These are phyloP conservation scores for Tinea trinotella DNA, from an alignment of 2,888 invertebrate species.

Conservation along the genomic window DNA sequence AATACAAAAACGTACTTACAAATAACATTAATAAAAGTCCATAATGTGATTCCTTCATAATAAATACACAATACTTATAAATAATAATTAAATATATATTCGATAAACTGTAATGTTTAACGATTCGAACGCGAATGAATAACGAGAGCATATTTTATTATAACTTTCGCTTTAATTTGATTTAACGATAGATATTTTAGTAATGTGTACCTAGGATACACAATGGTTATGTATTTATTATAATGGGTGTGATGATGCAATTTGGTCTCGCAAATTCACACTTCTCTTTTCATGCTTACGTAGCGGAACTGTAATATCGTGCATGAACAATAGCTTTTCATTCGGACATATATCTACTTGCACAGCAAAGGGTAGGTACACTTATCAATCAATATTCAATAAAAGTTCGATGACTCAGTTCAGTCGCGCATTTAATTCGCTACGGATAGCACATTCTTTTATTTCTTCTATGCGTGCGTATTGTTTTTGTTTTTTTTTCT, in stretches of 20 bases:
- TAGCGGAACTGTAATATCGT: not conserved
- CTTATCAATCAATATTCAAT: not conserved
- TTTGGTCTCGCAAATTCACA: conserved; percentile 13
- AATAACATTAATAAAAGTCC: conserved; percentile 36
- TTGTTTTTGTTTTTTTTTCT: no score
- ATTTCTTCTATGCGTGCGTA: no score
- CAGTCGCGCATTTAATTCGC: conserved; percentile 1
- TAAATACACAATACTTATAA: no score
- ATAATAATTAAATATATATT: no score
- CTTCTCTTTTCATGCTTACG: conserved; percentile 10
- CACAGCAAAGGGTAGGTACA: not conserved
- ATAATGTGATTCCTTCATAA: conserved; percentile 36
- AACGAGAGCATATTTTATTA: conserved; percentile 1
- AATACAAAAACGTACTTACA: no score
- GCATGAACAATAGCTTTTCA: no score
- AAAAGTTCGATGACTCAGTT: conserved; percentile 8
- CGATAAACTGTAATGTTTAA: not conserved
- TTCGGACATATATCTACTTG: not conserved
- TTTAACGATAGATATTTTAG: conserved; percentile 12
- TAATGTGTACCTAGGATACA: not conserved
- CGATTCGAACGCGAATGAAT: not conserved
- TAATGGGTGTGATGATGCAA: not conserved
- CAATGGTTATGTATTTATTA: no score
- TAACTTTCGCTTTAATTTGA: conserved; percentile 8
- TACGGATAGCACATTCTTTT: not conserved